phyloP scores from a whole-genome alignment of 2,797 vertebrate species.

The Buceros bicornis region DNA sequence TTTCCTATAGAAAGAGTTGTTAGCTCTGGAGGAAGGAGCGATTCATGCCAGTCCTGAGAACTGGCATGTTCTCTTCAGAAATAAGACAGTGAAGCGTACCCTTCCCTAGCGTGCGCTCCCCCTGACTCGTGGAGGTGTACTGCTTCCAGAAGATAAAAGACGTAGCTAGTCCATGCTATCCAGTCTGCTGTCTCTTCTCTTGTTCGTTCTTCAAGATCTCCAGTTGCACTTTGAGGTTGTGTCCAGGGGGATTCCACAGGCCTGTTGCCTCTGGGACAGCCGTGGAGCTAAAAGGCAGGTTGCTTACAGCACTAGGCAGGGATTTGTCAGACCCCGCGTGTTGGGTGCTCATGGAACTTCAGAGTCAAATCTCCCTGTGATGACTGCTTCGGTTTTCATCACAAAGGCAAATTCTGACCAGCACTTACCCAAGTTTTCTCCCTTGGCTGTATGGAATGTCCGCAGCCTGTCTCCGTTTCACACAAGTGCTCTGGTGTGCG shows the following conservation, averaged over 20 bases:
- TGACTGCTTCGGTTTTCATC: not conserved
- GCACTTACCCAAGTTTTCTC: not conserved
- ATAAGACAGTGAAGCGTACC: not conserved
- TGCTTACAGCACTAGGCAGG: rapidly evolving
- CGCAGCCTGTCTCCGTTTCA: not conserved
- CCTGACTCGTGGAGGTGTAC: not conserved
- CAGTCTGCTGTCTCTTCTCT: not conserved
- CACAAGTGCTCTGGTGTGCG: not conserved
- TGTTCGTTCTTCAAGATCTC: not conserved
- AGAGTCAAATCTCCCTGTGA: not conserved
- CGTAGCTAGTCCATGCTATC: not conserved
- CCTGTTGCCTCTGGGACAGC: not conserved
- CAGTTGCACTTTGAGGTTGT: not conserved
- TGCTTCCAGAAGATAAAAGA: not conserved
- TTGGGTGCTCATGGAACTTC: not conserved
- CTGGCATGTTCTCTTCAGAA: not conserved
- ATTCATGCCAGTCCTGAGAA: not conserved
- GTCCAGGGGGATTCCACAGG: not conserved
- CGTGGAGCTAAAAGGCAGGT: not conserved
- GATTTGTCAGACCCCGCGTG: not conserved
- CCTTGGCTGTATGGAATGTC: not conserved
- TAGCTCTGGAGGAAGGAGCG: not conserved
- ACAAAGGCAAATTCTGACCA: not conserved
- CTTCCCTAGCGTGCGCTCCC: not conserved
- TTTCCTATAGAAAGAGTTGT: rapidly evolving